phyloP scores from a whole-genome alignment of 2,113 vertebrate genomes.

The Vidua chalybeata region DNA sequence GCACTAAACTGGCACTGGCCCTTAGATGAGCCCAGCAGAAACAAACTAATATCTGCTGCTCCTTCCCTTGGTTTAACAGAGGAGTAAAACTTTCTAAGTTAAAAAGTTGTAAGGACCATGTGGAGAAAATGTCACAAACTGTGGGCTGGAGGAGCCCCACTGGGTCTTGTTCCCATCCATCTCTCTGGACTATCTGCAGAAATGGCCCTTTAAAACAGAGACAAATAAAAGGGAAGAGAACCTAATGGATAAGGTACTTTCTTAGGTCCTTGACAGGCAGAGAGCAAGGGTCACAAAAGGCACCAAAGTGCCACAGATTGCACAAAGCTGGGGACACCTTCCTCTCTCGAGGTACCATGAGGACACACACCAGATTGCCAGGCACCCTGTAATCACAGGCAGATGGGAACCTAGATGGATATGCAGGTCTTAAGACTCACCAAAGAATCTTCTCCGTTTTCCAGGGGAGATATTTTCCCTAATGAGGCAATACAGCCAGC shows the following conservation, averaged over 20 bases:
- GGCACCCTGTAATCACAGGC: background rate
- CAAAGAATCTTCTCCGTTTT: background rate
- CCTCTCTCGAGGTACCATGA: background rate
- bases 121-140: background rate
- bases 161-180: background rate
- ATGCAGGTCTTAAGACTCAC: background rate
- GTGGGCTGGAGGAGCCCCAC: background rate
- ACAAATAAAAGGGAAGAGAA: background rate
- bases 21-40: background rate
- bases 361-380: background rate
- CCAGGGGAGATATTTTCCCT: background rate
- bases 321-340: background rate
- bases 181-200: background rate
- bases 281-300: background rate
- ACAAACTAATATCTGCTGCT: background rate
- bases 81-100: background rate
- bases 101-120: background rate
- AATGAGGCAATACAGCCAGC: fast-evolving
- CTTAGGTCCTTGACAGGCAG: background rate
- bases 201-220: background rate
- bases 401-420: background rate
- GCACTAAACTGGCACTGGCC: background rate
- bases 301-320: background rate
- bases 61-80: background rate
- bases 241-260: background rate